These are phyloP conservation scores for Cantharis rufa DNA, from an alignment of 2,888 invertebrate species.

Conservation along the genomic window DNA sequence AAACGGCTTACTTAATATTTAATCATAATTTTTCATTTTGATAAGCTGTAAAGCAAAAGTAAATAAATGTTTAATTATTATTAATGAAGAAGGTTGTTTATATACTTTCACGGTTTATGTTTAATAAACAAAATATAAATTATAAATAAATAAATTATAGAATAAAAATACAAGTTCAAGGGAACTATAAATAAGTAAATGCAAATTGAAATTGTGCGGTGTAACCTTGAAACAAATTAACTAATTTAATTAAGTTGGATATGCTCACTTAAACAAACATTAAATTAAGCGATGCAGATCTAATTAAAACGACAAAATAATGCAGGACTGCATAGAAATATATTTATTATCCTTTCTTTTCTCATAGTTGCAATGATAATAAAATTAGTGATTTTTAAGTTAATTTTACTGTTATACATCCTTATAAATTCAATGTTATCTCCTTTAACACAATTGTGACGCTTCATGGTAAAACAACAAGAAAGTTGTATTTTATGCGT, in stretches of 20 bases:
- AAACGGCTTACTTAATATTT: not conserved
- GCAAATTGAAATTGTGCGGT: not conserved
- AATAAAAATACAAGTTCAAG: not conserved
- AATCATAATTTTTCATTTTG: not conserved
- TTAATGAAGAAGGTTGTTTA: not conserved
- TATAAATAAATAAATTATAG: not conserved
- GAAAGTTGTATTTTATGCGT: constrained; percentile 11
- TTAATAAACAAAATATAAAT: not conserved
- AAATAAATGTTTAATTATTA: not conserved
- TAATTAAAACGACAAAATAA: constrained; percentile 4
- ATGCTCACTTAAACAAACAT: constrained; percentile 1
- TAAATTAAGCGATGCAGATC: not conserved
- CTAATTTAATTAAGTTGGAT: constrained; percentile 1
- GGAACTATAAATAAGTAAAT: not conserved
- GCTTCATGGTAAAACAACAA: constrained; percentile 8
- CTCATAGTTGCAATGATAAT: not conserved
- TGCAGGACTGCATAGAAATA: not conserved
- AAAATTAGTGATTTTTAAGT: not conserved
- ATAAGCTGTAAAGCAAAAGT: not conserved
- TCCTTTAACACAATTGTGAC: constrained; percentile 6
- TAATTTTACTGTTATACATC: not conserved
- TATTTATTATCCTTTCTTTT: constrained; percentile 6
- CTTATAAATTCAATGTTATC: not conserved
- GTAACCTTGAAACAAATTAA: not conserved
- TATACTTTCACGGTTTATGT: not conserved